Conservation (phyloP, 2,888 invertebrate genomes). For the Dryococelus australis region DNA sequence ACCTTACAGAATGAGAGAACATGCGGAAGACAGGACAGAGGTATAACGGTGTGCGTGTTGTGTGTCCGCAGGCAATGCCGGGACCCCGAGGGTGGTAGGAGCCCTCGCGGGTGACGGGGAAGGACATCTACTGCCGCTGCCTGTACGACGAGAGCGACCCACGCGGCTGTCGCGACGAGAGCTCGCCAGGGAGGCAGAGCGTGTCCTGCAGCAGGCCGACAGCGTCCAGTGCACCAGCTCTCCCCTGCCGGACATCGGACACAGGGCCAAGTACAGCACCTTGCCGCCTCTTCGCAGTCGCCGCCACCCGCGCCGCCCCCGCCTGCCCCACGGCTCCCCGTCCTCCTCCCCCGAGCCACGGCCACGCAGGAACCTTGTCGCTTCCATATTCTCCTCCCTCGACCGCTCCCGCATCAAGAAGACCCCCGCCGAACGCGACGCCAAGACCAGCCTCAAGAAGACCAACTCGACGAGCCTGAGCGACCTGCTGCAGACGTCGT, state of each 20-base stretch:
- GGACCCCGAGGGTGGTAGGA: constrained; percentile 55
- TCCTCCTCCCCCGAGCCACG: constrained; percentile 33
- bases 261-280: constrained; percentile 37
- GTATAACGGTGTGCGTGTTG: neutral
- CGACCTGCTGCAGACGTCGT: constrained; percentile 33
- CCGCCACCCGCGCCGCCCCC: constrained; percentile 24
- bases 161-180: constrained; percentile 74
- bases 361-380: constrained; percentile 11
- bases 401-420: constrained; percentile 30
- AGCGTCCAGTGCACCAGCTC: constrained; percentile 69
- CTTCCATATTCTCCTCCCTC: constrained; percentile 32
- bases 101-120: constrained; percentile 61
- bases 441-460: constrained; percentile 13
- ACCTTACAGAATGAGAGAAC: neutral
- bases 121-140: constrained; percentile 59
- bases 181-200: constrained; percentile 77
- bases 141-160: constrained; percentile 68
- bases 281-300: constrained; percentile 39
- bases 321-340: constrained; percentile 35
- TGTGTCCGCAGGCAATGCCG: constrained; percentile 35
- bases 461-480: constrained; percentile 35
- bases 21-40: neutral
- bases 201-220: constrained; percentile 75
- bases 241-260: constrained; percentile 4
- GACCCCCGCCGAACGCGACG: neutral